These are phyloP conservation scores for Rhinogobio ventralis DNA, from an alignment of 2,797 vertebrate genomes.

Conservation along the genomic window DNA sequence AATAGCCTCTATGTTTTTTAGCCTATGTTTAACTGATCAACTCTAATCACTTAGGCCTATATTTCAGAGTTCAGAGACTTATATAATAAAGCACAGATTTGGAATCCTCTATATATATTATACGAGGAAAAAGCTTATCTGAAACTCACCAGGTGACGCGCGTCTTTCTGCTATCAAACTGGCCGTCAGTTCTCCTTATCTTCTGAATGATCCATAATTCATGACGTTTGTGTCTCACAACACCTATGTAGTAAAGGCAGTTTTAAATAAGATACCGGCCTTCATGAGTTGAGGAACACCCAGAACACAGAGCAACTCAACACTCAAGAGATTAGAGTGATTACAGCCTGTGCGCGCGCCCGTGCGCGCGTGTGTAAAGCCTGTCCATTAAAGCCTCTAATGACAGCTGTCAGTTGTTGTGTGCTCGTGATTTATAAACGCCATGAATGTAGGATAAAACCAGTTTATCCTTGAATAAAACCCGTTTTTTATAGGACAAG, in stretches of 20 bases:
- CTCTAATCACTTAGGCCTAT: background rate
- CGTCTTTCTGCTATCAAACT: background rate
- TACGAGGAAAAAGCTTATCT: background rate
- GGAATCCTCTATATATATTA: background rate
- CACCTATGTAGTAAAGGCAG: background rate
- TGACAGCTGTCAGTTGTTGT: conserved; percentile 35
- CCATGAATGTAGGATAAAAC: background rate
- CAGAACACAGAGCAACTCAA: background rate
- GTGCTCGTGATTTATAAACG: conserved; percentile 15
- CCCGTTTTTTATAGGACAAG: background rate
- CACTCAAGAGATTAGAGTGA: conserved; percentile 33
- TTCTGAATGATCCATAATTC: background rate
- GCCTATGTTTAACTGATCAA: too few relatives aligned
- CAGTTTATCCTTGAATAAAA: background rate
- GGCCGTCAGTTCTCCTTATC: background rate
- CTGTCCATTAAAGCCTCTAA: conserved; percentile 8
- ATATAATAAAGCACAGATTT: background rate
- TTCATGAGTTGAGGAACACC: background rate
- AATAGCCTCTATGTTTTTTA: background rate
- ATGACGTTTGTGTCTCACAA: background rate
- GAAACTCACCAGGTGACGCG: conserved; percentile 24
- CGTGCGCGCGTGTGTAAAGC: background rate
- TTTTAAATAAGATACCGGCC: background rate
- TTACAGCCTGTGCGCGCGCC: background rate
- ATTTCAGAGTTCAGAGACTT: background rate